Percentiles rank a stretch among this genome's conserved stretches.
Conservation (phyloP, 2,113 vertebrate genomes). For the Phainopepla nitens region DNA sequence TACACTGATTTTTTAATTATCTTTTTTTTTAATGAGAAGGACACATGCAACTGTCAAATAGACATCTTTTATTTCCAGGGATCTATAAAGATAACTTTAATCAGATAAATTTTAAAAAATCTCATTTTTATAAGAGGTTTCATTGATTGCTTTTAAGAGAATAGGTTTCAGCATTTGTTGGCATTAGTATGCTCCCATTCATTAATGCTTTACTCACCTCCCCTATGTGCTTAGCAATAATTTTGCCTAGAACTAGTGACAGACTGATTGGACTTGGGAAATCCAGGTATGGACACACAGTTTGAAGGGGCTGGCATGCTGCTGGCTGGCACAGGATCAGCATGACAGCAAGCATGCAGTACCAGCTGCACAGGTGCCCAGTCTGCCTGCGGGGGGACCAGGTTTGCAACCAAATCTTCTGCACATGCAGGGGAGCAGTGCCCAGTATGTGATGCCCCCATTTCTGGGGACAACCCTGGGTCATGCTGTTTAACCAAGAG, state of each 20-base stretch:
- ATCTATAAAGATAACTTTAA: conserved; percentile 19
- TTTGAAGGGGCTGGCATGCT: neutral
- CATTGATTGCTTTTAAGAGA: conserved; percentile 55
- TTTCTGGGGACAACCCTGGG: neutral
- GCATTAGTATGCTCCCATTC: neutral
- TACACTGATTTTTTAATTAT: neutral
- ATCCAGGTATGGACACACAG: neutral
- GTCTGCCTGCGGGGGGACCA: fast-evolving
- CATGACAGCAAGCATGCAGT: neutral
- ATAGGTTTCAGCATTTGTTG: conserved; percentile 6
- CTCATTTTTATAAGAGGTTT: conserved; percentile 53
- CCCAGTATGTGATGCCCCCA: neutral
- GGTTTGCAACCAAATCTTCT: neutral
- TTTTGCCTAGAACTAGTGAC: neutral
- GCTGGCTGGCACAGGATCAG: neutral
- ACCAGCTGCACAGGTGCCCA: neutral
- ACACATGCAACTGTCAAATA: neutral
- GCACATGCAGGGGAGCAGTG: neutral
- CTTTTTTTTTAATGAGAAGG: neutral
- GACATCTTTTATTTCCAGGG: neutral
- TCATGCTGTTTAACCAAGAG: neutral
- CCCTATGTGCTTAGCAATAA: neutral
- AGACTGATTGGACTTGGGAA: neutral
- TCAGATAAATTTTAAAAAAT: conserved; percentile 6
- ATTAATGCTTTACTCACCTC: neutral